Evolutionary conservation across 2,888 invertebrate genomes (phyloP).

Genomic region (Sympetrum striolatum): DNA sequence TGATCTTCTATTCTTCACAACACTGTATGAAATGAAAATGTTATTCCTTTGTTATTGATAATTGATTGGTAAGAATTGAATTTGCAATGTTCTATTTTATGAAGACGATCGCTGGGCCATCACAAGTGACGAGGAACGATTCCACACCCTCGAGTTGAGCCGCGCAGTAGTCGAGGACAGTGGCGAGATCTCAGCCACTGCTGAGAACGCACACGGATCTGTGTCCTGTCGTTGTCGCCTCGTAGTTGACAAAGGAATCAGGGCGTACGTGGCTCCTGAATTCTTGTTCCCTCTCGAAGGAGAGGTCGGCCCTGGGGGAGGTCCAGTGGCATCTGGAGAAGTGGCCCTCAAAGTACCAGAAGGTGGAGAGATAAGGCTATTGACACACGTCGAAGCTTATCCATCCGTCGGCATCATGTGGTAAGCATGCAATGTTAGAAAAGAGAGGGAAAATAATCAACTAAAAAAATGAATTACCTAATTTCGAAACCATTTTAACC

Average conservation of each 20-base stretch:
- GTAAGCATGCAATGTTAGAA: slow-evolving; percentile 59
- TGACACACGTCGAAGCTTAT: slow-evolving; percentile 67
- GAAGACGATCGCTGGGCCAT: slow-evolving; percentile 27
- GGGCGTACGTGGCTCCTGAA: slow-evolving; percentile 80
- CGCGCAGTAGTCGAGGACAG: slow-evolving; percentile 79
- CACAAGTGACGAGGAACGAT: slow-evolving; percentile 63
- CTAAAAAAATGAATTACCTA: too few relatives aligned
- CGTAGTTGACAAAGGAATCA: slow-evolving; percentile 82
- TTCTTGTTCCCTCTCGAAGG: slow-evolving; percentile 76
- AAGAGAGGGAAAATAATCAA: too few relatives aligned
- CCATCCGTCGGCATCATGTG: slow-evolving; percentile 81
- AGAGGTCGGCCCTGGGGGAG: slow-evolving; percentile 55
- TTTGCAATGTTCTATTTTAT: too few relatives aligned
- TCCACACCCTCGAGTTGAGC: slow-evolving; percentile 85
- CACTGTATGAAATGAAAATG: too few relatives aligned
- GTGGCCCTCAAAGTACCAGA: slow-evolving; percentile 62
- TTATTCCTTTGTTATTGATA: too few relatives aligned
- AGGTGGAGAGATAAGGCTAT: slow-evolving; percentile 67
- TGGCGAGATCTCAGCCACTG: slow-evolving; percentile 80
- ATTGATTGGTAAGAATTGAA: too few relatives aligned
- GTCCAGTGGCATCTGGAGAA: slow-evolving; percentile 4
- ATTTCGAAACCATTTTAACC: too few relatives aligned
- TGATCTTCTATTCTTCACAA: too few relatives aligned
- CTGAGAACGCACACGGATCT: slow-evolving; percentile 81
- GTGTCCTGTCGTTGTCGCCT: slow-evolving; percentile 79